Conservation (phyloP, 64 coral and sea anemone species). For the Exaiptasia diaphana region DNA sequence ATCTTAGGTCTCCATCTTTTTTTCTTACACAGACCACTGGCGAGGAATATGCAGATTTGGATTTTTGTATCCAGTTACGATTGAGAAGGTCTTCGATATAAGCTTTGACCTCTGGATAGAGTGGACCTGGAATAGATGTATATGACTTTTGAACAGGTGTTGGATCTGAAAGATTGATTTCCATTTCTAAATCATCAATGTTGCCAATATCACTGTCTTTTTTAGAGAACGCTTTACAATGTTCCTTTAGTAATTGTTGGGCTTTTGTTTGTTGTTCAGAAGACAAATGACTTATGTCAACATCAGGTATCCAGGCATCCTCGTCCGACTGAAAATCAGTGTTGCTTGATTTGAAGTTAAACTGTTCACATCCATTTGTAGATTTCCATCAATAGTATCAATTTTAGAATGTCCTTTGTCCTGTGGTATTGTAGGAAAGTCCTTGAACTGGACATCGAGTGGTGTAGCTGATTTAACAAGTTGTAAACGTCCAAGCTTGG, state of each 20-base stretch:
- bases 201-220: neutral
- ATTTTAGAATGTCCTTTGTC: neutral
- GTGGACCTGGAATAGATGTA: neutral
- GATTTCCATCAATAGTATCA: too few species aligned
- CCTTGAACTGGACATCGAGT: neutral
- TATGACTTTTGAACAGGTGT: neutral
- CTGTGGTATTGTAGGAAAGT: too few species aligned
- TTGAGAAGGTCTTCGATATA: conserved; percentile 27
- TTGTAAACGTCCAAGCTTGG: neutral
- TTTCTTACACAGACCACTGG: conserved; percentile 4
- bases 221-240: neutral
- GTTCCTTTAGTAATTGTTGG: neutral
- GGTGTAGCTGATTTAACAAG: neutral
- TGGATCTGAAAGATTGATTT: neutral
- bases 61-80: neutral
- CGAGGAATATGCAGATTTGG: neutral
- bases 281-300: neutral
- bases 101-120: neutral
- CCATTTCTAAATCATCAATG: neutral
- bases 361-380: too few species aligned
- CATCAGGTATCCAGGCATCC: neutral
- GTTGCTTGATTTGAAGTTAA: too few species aligned
- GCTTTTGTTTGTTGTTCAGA: neutral
- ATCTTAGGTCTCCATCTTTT: conserved; percentile 2
- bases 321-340: too few species aligned